Evolutionary conservation across 2,888 invertebrate genomes (phyloP).

Genomic region (Quadroppia sp.): DNA sequence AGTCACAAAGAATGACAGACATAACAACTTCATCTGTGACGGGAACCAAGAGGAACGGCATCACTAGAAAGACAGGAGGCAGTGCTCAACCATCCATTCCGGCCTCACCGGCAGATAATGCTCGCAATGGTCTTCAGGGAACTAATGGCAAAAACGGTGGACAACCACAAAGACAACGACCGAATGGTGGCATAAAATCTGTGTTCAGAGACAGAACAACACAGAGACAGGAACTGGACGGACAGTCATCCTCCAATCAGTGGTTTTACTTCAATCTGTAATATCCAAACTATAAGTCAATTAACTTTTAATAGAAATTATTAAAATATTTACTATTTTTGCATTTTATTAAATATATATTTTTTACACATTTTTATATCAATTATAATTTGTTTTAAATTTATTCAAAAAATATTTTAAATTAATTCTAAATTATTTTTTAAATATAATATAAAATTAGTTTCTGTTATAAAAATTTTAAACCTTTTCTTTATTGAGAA

Average conservation of each 20-base stretch:
- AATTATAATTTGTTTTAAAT: too few relatives aligned
- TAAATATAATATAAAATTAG: too few relatives aligned
- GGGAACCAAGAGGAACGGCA: not conserved
- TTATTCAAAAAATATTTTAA: too few relatives aligned
- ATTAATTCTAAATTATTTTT: too few relatives aligned
- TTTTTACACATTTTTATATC: not conserved
- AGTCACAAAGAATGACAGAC: not conserved
- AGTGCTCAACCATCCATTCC: not conserved
- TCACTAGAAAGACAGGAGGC: not conserved
- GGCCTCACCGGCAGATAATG: constrained; percentile 14
- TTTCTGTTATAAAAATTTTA: too few relatives aligned
- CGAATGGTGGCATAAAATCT: constrained; percentile 9
- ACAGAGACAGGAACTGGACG: not conserved
- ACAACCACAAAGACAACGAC: not conserved
- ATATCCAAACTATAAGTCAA: not conserved
- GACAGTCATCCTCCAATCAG: not conserved
- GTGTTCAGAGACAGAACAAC: not conserved
- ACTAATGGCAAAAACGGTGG: not conserved
- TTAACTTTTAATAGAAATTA: not conserved
- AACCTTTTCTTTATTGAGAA: too few relatives aligned
- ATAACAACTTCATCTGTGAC: not conserved
- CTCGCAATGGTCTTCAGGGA: not conserved
- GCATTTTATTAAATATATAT: not conserved
- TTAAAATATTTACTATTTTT: not conserved
- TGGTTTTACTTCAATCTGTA: constrained; percentile 3